These are phyloP conservation scores for Coccyzus lansbergi DNA, from an alignment of 2,797 vertebrate species.

Conservation along the genomic window DNA sequence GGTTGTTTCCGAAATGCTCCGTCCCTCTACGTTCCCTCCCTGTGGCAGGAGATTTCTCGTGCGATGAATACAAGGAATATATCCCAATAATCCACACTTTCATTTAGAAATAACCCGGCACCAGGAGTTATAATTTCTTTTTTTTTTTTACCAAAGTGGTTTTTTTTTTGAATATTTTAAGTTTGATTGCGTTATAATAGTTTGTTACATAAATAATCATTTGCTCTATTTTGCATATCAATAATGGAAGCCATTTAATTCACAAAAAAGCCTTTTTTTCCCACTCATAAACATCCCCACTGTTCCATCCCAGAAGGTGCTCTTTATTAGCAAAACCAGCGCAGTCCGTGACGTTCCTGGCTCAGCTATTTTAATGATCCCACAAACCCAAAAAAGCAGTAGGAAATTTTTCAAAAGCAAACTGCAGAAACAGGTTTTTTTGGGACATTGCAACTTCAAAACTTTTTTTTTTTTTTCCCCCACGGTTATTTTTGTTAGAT, in stretches of 20 bases:
- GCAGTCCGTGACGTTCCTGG: slow-evolving; percentile 21
- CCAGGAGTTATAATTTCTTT: background rate
- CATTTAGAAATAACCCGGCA: background rate
- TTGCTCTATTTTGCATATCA: slow-evolving; percentile 42
- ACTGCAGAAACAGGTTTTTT: background rate
- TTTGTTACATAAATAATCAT: slow-evolving; percentile 6
- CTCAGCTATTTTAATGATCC: slow-evolving; percentile 67
- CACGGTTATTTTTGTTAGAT: background rate
- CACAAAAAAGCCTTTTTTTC: slow-evolving; percentile 20
- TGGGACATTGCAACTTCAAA: background rate
- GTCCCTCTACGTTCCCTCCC: background rate
- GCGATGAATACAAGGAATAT: background rate
- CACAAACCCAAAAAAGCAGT: slow-evolving; percentile 48
- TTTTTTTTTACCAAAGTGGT: background rate
- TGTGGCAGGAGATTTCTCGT: background rate
- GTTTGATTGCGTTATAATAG: background rate
- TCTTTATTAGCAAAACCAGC: slow-evolving; percentile 53
- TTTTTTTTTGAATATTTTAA: background rate
- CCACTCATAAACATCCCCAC: background rate
- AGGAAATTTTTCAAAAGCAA: slow-evolving; percentile 39
- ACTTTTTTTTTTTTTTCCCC: background rate
- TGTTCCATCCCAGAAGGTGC: slow-evolving; percentile 39
- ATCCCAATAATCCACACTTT: background rate
- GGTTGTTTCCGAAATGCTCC: background rate
- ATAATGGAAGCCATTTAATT: background rate